These are phyloP conservation scores for Halisarca cf. caerulea DNA, from an alignment of 37 sponge, comb jelly and placozoan genomes.

Conservation along the genomic window DNA sequence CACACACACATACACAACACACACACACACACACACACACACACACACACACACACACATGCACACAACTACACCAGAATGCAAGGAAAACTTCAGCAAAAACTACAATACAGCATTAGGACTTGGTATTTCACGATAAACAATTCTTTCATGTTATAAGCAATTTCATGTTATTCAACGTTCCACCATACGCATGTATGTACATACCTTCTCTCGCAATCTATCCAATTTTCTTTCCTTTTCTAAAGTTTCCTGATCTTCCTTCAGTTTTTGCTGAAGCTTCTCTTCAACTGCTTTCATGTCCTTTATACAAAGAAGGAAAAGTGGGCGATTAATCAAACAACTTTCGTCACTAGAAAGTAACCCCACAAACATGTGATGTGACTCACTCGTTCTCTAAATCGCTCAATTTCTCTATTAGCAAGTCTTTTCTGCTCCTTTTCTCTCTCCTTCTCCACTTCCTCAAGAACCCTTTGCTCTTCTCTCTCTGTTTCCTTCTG, in stretches of 20 bases:
- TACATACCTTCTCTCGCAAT: conserved; percentile 61
- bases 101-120: no score
- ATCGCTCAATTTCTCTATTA: conserved; percentile 58
- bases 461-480: not conserved
- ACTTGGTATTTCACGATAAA: no score
- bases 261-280: conserved; percentile 18
- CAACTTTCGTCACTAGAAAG: no score
- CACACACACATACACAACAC: no score
- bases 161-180: no score
- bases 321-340: not conserved
- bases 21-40: no score
- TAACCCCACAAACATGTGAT: no score
- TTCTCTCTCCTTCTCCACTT: conserved; percentile 40
- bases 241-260: conserved; percentile 37
- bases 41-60: no score
- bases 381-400: conserved; percentile 71
- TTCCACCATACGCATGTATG: no score
- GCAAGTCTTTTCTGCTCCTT: conserved; percentile 40
- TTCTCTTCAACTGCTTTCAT: conserved; percentile 31
- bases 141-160: no score
- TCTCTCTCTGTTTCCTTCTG: conserved; percentile 43
- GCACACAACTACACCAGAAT: no score
- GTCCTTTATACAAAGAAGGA: conserved; percentile 28
- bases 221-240: conserved; percentile 45
- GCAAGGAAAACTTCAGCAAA: no score